Evolutionary conservation across 2,113 vertebrate genomes (phyloP).

Genomic region (Cynocephalus volans): DNA sequence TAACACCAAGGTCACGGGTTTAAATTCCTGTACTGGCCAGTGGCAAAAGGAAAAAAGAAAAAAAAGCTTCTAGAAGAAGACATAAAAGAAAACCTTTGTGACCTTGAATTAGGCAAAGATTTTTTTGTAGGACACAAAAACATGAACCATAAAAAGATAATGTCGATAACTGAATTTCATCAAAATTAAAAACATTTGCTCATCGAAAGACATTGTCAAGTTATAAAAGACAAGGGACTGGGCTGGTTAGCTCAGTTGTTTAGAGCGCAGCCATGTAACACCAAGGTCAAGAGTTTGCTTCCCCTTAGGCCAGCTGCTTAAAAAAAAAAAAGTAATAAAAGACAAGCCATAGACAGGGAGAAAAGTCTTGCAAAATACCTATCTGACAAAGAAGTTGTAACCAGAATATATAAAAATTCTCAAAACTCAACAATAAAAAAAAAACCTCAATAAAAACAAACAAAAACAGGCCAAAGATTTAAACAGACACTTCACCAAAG

Average conservation of each 20-base stretch:
- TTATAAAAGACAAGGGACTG: neutral
- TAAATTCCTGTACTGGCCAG: too few relatives aligned
- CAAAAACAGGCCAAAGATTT: neutral
- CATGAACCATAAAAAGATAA: neutral
- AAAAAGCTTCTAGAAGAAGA: slow-evolving; percentile 30
- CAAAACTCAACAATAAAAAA: neutral
- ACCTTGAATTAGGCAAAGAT: neutral
- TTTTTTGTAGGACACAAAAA: neutral
- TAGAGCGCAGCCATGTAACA: too few relatives aligned
- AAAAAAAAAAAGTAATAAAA: neutral
- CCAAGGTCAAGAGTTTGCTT: too few relatives aligned
- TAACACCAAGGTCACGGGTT: too few relatives aligned
- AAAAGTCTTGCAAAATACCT: neutral
- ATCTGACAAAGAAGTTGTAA: neutral
- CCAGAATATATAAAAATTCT: neutral
- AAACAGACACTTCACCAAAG: neutral
- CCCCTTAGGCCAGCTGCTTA: too few relatives aligned
- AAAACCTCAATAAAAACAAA: neutral
- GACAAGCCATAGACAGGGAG: neutral
- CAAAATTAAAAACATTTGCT: slow-evolving; percentile 44
- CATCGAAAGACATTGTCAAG: neutral
- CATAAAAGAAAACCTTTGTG: neutral
- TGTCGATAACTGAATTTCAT: neutral
- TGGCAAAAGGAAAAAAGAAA: too few relatives aligned
- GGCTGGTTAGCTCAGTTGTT: too few relatives aligned